These are phyloP conservation scores for Halcyon smyrnensis DNA, from an alignment of 2,797 vertebrate genomes.

Conservation along the genomic window DNA sequence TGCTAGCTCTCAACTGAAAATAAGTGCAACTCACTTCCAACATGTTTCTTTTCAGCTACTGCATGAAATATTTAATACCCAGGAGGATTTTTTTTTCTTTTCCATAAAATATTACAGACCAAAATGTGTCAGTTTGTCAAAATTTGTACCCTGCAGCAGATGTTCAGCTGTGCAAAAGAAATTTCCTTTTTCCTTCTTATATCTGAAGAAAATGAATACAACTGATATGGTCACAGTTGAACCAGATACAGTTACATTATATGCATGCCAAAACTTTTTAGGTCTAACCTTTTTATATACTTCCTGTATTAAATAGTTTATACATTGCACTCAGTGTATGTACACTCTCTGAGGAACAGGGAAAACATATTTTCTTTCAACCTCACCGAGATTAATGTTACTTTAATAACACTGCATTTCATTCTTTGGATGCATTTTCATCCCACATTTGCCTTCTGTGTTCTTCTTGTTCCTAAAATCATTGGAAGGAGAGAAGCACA, in stretches of 20 bases:
- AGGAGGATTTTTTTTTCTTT: constrained; percentile 8
- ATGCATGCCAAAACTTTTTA: not conserved
- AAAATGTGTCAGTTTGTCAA: constrained; percentile 51
- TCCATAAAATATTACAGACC: constrained; percentile 39
- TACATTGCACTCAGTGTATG: not conserved
- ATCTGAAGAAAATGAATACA: not conserved
- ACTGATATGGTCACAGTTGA: not conserved
- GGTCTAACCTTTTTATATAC: not conserved
- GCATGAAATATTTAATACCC: constrained; percentile 64
- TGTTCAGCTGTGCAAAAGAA: constrained; percentile 3
- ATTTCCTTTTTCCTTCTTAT: not conserved
- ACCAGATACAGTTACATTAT: not conserved
- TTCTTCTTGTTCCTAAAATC: not conserved
- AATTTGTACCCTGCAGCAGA: constrained; percentile 29
- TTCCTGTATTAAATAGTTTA: not conserved
- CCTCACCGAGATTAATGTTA: not conserved
- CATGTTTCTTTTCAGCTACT: constrained; percentile 6
- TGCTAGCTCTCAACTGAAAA: constrained; percentile 21
- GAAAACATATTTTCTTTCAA: not conserved
- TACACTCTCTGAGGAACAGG: not conserved
- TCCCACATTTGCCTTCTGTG: not conserved
- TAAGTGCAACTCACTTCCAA: not conserved
- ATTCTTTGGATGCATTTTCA: constrained; percentile 5
- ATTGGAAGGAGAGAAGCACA: not conserved
- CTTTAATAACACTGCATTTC: not conserved